Conservation (phyloP, 2,797 vertebrate species). For the Octomys mimax region DNA sequence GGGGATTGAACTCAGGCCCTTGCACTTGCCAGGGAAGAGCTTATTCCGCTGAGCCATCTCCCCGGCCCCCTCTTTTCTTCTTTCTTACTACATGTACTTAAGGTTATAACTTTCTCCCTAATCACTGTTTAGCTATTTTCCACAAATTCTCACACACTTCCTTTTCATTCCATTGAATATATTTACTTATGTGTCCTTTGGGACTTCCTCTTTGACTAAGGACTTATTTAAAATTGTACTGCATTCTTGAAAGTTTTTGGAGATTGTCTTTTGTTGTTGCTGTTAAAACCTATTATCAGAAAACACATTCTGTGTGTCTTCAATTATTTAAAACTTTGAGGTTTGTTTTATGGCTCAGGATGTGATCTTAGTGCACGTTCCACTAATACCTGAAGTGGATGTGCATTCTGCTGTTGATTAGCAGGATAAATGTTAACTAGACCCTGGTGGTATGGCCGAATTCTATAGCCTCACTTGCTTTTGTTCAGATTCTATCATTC, state of each 20-base stretch:
- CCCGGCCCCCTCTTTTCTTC: no score
- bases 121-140: not conserved
- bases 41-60: no score
- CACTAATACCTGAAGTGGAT: not conserved
- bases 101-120: not conserved
- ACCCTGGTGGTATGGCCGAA: not conserved
- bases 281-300: not conserved
- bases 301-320: not conserved
- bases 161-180: not conserved
- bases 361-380: not conserved
- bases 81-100: not conserved
- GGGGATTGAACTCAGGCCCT: no score
- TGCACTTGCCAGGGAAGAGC: no score
- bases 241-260: not conserved
- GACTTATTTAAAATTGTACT: not conserved
- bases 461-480: not conserved
- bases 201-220: not conserved
- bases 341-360: not conserved
- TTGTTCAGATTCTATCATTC: not conserved
- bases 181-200: not conserved
- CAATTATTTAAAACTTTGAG: not conserved
- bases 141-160: not conserved
- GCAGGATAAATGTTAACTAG: rapidly evolving
- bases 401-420: not conserved
- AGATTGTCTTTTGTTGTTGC: not conserved